Evolutionary conservation across 2,797 vertebrate genomes (phyloP).

Genomic region (Schizopygopsis pylzovi): DNA sequence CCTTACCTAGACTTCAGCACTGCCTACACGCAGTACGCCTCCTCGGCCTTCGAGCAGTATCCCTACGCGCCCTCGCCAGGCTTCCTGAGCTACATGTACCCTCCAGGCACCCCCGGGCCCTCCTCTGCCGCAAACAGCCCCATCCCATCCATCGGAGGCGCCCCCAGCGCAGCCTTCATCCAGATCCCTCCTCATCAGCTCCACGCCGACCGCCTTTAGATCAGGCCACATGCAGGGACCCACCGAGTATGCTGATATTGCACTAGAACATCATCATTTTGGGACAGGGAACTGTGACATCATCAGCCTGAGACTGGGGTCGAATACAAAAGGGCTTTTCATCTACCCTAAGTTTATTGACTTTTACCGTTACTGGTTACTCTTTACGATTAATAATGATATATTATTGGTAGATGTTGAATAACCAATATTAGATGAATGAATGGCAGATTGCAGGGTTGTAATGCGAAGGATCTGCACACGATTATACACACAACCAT

Average conservation of each 20-base stretch:
- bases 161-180: conserved; percentile 74
- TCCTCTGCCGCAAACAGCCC: conserved; percentile 59
- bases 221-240: conserved; percentile 52
- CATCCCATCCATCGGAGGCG: conserved; percentile 60
- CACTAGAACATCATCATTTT: conserved; percentile 68
- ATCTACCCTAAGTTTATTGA: conserved; percentile 33
- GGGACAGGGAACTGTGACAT: conserved; percentile 55
- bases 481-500: neutral
- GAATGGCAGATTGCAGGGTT: conserved; percentile 1
- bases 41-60: conserved; percentile 89
- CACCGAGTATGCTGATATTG: conserved; percentile 47
- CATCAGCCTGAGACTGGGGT: conserved; percentile 32
- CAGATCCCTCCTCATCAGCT: conserved; percentile 85
- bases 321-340: conserved; percentile 32
- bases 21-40: conserved; percentile 88
- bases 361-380: conserved; percentile 38
- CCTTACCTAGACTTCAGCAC: conserved; percentile 91
- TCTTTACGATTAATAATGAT: conserved; percentile 29
- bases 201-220: conserved; percentile 89
- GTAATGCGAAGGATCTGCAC: neutral
- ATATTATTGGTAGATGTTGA: conserved; percentile 46
- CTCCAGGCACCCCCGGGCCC: conserved; percentile 70
- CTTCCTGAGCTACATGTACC: conserved; percentile 88
- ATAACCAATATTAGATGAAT: conserved; percentile 10
- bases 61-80: conserved; percentile 89